Evolutionary conservation across 2,113 vertebrate genomes (phyloP), one percentile per base, ranked within the genome.

Genomic region (Heterocephalus glaber): DNA sequence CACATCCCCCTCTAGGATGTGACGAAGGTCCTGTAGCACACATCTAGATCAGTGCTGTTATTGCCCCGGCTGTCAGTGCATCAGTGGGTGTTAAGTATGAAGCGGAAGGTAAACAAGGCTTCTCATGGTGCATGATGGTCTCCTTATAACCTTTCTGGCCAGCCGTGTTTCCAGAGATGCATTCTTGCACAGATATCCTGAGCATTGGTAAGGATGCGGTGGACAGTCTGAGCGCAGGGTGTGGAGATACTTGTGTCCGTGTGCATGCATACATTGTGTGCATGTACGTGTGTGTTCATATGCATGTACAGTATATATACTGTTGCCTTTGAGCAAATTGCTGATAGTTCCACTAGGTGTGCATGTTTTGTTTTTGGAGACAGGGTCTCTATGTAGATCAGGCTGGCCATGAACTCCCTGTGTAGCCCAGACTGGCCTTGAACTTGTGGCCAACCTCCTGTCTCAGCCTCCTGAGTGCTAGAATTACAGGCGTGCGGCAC

Each of bases 221-320:
- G 33, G 28, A 26, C 12, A 49, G 58, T 33, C 30, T 80, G 54
- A 56, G 30, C 12, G 56, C 9, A 3, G 14, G 1, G 52, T 14
- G 12, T 54, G 52, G 30, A 3, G 28, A 4, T 38, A 2, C 38
- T 2, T 30, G 12, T 33, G 16, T 52, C 58, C 20, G 26, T 17
- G 0, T 1, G 13, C 38, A 5, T 19, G 11, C 30, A 2, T 47
- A 3, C 41, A 30, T 14, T 33, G 9, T 26, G 5, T 49, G 2
- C 1, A 7, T 26, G 13, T 12, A 13, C 41, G 11, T 26, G 14
- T 14, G 4, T 0, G 35, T 65, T 80, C 33, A 6, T 81, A 24
- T 26, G 0, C 16, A 17, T 3, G 7, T 38, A 35, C 38, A 30
- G 33, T 13, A 10, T 10, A 0, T 20, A 24, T 30, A 8, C 44